A percentile compares a stretch with the other conserved stretches of the same genome.
Conservation (phyloP, 2,113 vertebrate species). For the Eubucco bourcierii region DNA sequence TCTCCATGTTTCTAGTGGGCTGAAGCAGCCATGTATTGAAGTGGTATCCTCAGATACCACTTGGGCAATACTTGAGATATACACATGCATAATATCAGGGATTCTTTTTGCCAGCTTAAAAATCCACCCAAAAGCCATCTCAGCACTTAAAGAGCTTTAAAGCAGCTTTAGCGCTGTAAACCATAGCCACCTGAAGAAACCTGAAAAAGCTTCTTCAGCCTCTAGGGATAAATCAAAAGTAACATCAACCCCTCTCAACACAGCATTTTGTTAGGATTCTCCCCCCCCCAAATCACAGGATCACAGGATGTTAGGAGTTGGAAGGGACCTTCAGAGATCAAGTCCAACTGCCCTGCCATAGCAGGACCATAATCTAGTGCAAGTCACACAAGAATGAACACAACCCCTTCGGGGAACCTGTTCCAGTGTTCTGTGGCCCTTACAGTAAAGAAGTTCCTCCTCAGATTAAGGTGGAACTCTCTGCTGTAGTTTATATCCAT, state of each 20-base stretch:
- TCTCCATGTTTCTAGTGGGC: background rate
- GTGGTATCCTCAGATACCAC: background rate
- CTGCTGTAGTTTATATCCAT: too few relatives aligned
- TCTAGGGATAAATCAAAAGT: background rate
- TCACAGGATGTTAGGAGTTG: too few relatives aligned
- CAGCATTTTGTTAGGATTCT: background rate
- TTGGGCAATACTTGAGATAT: background rate
- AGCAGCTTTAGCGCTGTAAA: background rate
- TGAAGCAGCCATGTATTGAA: background rate
- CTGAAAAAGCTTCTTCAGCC: background rate
- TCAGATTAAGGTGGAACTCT: too few relatives aligned
- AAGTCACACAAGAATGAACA: too few relatives aligned
- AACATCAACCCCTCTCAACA: background rate
- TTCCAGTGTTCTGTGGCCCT: too few relatives aligned
- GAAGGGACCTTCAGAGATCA: too few relatives aligned
- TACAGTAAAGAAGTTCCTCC: too few relatives aligned
- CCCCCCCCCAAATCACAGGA: too few relatives aligned
- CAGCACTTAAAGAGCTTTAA: background rate
- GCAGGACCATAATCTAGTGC: too few relatives aligned
- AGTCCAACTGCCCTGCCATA: too few relatives aligned
- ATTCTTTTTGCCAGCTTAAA: background rate
- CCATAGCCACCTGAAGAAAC: background rate
- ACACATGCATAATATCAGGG: background rate
- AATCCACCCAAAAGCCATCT: background rate
- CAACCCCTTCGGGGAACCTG: too few relatives aligned